Evolutionary conservation across 23 tunicate species (phyloP), one percentile per base, ranked within the genome.

Genomic region (Styela clava): DNA sequence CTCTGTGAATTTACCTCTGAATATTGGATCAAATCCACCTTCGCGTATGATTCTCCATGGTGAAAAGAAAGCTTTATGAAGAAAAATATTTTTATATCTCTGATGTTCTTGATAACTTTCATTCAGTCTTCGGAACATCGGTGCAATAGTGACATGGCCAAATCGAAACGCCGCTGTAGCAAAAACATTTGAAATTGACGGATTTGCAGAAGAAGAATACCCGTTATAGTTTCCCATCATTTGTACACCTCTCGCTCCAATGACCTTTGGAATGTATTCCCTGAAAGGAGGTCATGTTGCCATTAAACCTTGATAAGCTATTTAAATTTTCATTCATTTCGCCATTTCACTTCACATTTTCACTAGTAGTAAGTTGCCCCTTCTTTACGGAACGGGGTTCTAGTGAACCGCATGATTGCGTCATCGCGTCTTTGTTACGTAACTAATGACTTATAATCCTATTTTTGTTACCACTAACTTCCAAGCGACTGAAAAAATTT

Each of bases 81-180:
- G 87, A 21, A 87, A 82, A 30, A 96, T 96, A 36, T 83, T 87
- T 20, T 83, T 81, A 76, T 72, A 91, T 31, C 79, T 34, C 2
- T 87, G 89, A 72, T 96, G 94, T 33, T 96, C 88, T 20, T 96
- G 63, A 63, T 76, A 96, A 74, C 87, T 82, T 72, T 84, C 94
- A 36, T 87, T 83, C 63, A 96, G 70, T 21, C 99, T 69, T 33
- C 92, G 74, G 68, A 96, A 93, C 74, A 84, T 83, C 19, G 99
- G 96, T 2, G 87, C 74, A 56, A 96, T 96, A 2, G 99, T 93
- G 22, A 91, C 97, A 82, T 96, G 99, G 3, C 99, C 99, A 62
- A 96, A 96, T 64, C 99, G 85, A 51, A 96, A 96, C 16, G 99
- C 99, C 2, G 99, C 99, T n/a, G 99, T 96, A 16, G 95, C 96